Evolutionary conservation across 1,140 invertebrate genomes (phyloP).

Genomic region (Drosophila suzukii): DNA sequence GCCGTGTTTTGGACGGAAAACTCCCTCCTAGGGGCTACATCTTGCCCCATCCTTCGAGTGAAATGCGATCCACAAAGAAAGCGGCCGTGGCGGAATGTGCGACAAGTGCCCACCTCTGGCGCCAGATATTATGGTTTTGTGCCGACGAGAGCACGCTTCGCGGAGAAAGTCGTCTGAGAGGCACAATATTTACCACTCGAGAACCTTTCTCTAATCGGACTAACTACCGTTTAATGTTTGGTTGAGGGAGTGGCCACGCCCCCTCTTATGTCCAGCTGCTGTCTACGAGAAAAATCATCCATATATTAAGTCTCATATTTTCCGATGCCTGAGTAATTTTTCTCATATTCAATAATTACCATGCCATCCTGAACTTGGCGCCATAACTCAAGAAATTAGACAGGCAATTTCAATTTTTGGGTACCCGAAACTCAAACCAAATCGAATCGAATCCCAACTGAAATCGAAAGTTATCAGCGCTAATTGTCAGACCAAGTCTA

Average conservation of each 20-base stretch:
- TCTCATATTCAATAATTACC: conserved; percentile 71
- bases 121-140: conserved; percentile 46
- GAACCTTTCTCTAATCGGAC: conserved; percentile 54
- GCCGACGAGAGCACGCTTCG: conserved; percentile 31
- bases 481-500: conserved; percentile 69
- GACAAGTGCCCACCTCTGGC: conserved; percentile 79
- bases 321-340: conserved; percentile 50
- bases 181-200: conserved; percentile 54
- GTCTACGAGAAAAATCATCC: neutral
- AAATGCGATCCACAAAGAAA: conserved; percentile 70
- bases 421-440: conserved; percentile 8
- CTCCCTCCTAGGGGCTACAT: conserved; percentile 24
- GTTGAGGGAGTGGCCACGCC: conserved; percentile 38
- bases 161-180: conserved; percentile 28
- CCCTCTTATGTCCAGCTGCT: conserved; percentile 1
- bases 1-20: conserved; percentile 49
- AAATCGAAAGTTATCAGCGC: conserved; percentile 66
- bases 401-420: conserved; percentile 70
- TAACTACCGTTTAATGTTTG: conserved; percentile 79
- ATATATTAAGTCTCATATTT: conserved; percentile 33
- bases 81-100: conserved; percentile 71
- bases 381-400: conserved; percentile 77
- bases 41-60: conserved; percentile 3
- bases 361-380: conserved; percentile 45
- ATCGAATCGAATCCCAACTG: conserved; percentile 11